These are phyloP conservation scores for Pachyramphus minor DNA, from an alignment of 2,113 vertebrate species.

Conservation along the genomic window DNA sequence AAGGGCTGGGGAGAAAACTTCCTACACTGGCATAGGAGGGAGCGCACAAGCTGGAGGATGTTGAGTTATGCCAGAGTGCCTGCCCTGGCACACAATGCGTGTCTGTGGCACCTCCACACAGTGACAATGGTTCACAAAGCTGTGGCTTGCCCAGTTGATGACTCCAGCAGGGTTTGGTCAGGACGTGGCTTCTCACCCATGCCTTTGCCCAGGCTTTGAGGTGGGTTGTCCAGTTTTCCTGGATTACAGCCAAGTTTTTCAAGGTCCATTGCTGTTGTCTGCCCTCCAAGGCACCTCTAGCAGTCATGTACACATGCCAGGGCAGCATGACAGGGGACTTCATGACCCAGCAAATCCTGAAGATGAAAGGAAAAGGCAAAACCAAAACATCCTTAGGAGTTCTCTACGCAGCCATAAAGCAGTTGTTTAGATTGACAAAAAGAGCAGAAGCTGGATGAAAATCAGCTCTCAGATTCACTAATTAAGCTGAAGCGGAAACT, in stretches of 20 bases:
- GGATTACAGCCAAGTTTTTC: neutral
- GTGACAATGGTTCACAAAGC: neutral
- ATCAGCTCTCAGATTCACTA: neutral
- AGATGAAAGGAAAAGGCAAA: neutral
- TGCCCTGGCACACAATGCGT: neutral
- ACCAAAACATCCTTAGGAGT: neutral
- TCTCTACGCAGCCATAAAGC: neutral
- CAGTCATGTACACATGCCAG: neutral
- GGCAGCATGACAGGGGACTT: neutral
- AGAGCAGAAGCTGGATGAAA: neutral
- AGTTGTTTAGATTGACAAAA: neutral
- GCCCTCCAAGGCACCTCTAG: neutral
- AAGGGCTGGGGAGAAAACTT: neutral
- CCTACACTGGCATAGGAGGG: accelerated
- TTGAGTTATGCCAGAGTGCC: neutral
- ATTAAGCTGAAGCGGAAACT: neutral
- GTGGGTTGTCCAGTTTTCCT: neutral
- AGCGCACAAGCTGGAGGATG: accelerated
- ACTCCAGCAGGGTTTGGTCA: neutral
- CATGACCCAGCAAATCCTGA: neutral
- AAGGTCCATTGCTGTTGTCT: neutral
- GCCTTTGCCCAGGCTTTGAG: neutral
- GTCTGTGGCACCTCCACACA: neutral
- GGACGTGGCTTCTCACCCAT: accelerated
- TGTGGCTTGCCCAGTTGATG: neutral